Conservation (phyloP, 2,113 vertebrate genomes). For the Petromus typicus region DNA sequence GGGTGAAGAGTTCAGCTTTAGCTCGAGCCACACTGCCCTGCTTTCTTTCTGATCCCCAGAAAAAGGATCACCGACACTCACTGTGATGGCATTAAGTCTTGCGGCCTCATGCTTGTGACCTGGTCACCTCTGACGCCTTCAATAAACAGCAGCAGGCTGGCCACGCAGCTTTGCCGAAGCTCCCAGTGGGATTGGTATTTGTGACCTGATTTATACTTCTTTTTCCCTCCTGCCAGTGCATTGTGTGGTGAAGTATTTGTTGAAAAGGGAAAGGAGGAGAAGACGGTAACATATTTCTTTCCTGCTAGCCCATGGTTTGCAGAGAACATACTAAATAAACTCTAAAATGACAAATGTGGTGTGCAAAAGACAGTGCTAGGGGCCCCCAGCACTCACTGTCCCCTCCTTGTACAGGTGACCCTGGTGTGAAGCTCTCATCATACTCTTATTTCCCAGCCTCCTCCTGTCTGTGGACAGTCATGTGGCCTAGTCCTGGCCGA, state of each 20-base stretch:
- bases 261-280: neutral
- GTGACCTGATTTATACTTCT: neutral
- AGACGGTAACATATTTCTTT: neutral
- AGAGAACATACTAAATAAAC: neutral
- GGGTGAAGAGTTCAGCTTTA: conserved; percentile 56
- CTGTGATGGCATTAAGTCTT: neutral
- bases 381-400: fast-evolving
- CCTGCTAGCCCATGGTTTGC: neutral
- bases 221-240: neutral
- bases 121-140: neutral
- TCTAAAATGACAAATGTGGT: neutral
- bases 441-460: neutral
- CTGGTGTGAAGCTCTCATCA: neutral
- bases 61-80: neutral
- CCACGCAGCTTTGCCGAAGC: neutral
- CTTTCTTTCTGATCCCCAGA: neutral
- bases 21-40: neutral
- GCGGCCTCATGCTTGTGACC: neutral
- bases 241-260: neutral
- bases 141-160: neutral
- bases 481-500: neutral
- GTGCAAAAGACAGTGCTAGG: neutral
- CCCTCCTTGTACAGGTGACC: neutral
- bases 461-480: neutral
- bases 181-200: neutral